These are phyloP conservation scores for Tricholaema leucomelas DNA, from an alignment of 2,113 vertebrate species.

Conservation along the genomic window DNA sequence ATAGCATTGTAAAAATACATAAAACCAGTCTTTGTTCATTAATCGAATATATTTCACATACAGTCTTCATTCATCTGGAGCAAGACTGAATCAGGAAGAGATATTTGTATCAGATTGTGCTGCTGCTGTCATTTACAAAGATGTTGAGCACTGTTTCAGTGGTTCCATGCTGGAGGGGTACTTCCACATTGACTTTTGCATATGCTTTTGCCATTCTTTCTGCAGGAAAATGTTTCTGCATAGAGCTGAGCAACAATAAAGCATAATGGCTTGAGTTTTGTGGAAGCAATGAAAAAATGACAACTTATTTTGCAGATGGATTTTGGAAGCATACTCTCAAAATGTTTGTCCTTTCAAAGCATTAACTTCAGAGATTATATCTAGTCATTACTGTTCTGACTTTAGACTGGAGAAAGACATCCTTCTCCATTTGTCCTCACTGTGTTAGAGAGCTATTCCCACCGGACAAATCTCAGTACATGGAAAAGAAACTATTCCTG, in stretches of 20 bases:
- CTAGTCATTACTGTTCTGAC: not conserved
- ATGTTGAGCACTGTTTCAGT: not conserved
- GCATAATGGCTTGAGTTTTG: not conserved
- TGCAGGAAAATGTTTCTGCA: not conserved
- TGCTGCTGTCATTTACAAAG: not conserved
- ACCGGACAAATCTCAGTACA: not conserved
- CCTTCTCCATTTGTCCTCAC: not conserved
- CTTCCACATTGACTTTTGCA: not conserved
- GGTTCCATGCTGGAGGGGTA: not conserved
- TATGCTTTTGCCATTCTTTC: not conserved
- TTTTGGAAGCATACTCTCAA: constrained; percentile 11
- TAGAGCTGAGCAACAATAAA: not conserved
- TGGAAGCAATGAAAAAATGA: not conserved
- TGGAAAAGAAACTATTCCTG: constrained; percentile 4
- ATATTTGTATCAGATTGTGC: not conserved
- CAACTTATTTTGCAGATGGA: not conserved
- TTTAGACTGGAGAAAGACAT: not conserved
- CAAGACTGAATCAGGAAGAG: not conserved
- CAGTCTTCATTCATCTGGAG: not conserved
- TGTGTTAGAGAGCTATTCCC: not conserved
- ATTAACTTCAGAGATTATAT: not conserved
- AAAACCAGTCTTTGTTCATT: not conserved
- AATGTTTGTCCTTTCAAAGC: not conserved
- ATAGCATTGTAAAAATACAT: not conserved
- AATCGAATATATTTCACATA: not conserved